Evolutionary conservation across 2,797 vertebrate species (phyloP).

Genomic region (Sphaeramia orbicularis): DNA sequence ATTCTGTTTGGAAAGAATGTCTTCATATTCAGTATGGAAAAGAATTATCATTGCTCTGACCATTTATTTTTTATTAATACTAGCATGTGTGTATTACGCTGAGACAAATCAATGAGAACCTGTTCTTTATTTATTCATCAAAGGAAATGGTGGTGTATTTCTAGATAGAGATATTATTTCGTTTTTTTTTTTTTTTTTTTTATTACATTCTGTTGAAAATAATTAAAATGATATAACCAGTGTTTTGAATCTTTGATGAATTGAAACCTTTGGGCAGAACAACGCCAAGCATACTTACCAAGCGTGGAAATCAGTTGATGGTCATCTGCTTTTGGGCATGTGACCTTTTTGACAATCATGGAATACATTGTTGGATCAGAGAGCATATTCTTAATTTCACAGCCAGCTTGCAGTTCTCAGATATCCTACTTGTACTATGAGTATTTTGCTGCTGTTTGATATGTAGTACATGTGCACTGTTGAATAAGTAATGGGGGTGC

Average conservation of each 20-base stretch:
- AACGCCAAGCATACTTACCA: no score
- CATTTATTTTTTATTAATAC: no score
- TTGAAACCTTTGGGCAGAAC: slow-evolving; percentile 54
- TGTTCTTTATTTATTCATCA: no score
- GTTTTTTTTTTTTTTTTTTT: no score
- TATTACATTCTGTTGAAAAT: not conserved
- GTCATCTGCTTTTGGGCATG: slow-evolving; percentile 17
- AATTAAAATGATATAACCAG: slow-evolving; percentile 10
- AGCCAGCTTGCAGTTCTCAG: slow-evolving; percentile 63
- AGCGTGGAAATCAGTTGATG: slow-evolving; percentile 31
- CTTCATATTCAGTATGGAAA: no score
- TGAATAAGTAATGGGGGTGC: slow-evolving; percentile 77
- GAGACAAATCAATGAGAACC: no score
- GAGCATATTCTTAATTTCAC: slow-evolving; percentile 67
- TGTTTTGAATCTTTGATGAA: slow-evolving; percentile 43
- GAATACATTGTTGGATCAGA: slow-evolving; percentile 63
- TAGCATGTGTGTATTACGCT: no score
- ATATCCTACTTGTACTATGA: slow-evolving; percentile 45
- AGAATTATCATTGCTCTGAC: no score
- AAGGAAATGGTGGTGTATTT: no score
- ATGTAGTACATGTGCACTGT: slow-evolving; percentile 68
- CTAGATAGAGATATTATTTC: no score
- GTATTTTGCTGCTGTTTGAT: slow-evolving; percentile 65
- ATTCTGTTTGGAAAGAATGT: no score
- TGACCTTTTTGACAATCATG: slow-evolving; percentile 66